phyloP scores from a whole-genome alignment of 2,797 vertebrate species.

The Aldrovandia affinis region DNA sequence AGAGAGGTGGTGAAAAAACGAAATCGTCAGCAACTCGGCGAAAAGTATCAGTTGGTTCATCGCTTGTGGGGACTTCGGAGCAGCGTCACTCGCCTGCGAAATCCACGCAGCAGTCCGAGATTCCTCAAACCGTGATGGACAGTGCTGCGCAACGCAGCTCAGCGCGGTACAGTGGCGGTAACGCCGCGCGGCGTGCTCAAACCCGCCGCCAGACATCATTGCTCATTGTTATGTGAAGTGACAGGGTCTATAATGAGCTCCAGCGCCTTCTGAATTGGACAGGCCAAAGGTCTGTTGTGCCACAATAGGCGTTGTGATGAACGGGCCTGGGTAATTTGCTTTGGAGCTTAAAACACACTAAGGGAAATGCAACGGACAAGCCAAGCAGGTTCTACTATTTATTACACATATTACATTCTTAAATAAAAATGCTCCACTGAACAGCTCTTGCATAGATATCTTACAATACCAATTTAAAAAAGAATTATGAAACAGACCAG shows the following conservation, averaged over 20 bases:
- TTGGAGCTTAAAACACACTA: neutral
- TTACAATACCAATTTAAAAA: conserved; percentile 99
- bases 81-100: neutral
- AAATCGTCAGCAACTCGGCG: neutral
- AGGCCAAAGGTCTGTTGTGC: neutral
- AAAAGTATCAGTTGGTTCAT: conserved; percentile 41
- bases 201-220: neutral
- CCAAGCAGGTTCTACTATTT: conserved; percentile 85
- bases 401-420: conserved; percentile 99
- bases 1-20: too few relatives aligned
- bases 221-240: neutral
- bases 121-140: neutral
- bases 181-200: neutral
- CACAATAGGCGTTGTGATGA: neutral
- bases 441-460: conserved; percentile 99
- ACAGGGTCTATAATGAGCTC: neutral
- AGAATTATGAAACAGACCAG: conserved; percentile 98
- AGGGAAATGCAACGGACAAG: neutral
- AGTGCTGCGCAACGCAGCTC: neutral
- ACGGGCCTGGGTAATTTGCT: neutral
- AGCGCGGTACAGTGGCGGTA: neutral
- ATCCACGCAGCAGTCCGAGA: neutral
- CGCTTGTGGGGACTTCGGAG: conserved; percentile 9
- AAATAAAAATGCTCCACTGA: conserved; percentile 99
- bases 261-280: neutral